Conservation (phyloP, 2,888 invertebrate species). For the Drosophila paramelanica region DNA sequence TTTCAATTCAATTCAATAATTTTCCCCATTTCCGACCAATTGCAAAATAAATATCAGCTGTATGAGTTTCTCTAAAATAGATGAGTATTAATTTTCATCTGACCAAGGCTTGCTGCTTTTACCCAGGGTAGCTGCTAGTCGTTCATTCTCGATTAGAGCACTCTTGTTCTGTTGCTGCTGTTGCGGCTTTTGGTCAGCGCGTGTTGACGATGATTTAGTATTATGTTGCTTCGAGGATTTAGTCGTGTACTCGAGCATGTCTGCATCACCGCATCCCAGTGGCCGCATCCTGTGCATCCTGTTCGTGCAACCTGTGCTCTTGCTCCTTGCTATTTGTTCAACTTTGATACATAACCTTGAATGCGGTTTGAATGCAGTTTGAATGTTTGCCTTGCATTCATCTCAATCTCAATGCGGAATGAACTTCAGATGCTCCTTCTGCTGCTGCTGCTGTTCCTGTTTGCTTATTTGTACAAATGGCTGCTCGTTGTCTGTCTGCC, state of each 20-base stretch:
- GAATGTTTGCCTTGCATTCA: constrained; percentile 58
- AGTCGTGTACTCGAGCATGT: constrained; percentile 75
- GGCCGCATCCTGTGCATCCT: constrained; percentile 38
- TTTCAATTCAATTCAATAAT: too few species aligned
- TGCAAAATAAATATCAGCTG: too few species aligned
- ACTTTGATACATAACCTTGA: constrained; percentile 82
- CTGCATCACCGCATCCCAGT: constrained; percentile 47
- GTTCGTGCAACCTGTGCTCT: constrained; percentile 29
- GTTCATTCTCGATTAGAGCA: neutral
- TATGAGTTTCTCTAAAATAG: too few species aligned
- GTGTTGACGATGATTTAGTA: constrained; percentile 83
- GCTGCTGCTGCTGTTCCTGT: constrained; percentile 11
- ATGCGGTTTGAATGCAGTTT: constrained; percentile 76
- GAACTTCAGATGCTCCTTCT: constrained; percentile 21
- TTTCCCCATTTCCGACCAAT: too few species aligned
- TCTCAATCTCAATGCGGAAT: constrained; percentile 57
- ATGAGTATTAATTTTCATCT: too few species aligned
- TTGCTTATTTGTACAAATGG: constrained; percentile 80
- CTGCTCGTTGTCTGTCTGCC: constrained; percentile 54
- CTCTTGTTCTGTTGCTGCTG: constrained; percentile 13
- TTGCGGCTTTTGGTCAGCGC: constrained; percentile 34
- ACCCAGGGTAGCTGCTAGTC: neutral
- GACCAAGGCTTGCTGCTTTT: neutral
- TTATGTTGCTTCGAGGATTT: constrained; percentile 82
- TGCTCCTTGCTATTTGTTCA: constrained; percentile 67